Evolutionary conservation across 2,888 invertebrate genomes (phyloP).

Genomic region (Limnephilus auricula): DNA sequence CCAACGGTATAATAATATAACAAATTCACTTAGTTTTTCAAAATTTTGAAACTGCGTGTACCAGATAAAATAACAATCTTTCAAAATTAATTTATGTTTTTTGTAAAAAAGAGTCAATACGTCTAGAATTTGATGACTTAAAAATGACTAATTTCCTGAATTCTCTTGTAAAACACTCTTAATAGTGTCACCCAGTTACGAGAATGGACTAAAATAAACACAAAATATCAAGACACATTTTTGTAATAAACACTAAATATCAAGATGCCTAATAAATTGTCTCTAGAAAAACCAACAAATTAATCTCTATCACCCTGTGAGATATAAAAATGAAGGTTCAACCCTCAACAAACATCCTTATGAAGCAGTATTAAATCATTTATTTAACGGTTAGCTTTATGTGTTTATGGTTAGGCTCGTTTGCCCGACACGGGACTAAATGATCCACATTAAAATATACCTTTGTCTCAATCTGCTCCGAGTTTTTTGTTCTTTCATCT

Average conservation of each 20-base stretch:
- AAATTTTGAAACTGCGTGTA: no score
- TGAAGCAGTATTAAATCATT: neutral
- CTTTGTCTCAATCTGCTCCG: constrained; percentile 32
- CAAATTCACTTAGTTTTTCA: no score
- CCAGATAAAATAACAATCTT: no score
- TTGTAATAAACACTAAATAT: neutral
- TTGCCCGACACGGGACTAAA: constrained; percentile 26
- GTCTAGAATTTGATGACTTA: no score
- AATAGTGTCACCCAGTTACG: neutral
- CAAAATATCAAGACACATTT: no score
- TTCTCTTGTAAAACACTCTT: no score
- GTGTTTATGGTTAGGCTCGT: constrained; percentile 35
- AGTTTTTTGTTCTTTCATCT: constrained; percentile 25
- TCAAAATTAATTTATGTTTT: no score
- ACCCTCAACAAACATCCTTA: neutral
- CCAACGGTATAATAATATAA: no score
- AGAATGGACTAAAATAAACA: neutral
- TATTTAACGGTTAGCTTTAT: constrained; percentile 4
- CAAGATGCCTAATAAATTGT: neutral
- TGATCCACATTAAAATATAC: constrained; percentile 34
- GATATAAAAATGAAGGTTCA: neutral
- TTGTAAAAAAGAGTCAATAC: no score
- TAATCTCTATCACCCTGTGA: neutral
- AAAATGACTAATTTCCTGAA: no score
- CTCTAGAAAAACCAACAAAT: neutral